Base-by-base conservation (phyloP, 1,140 invertebrate species). In the Drosophila sucinea region DNA sequence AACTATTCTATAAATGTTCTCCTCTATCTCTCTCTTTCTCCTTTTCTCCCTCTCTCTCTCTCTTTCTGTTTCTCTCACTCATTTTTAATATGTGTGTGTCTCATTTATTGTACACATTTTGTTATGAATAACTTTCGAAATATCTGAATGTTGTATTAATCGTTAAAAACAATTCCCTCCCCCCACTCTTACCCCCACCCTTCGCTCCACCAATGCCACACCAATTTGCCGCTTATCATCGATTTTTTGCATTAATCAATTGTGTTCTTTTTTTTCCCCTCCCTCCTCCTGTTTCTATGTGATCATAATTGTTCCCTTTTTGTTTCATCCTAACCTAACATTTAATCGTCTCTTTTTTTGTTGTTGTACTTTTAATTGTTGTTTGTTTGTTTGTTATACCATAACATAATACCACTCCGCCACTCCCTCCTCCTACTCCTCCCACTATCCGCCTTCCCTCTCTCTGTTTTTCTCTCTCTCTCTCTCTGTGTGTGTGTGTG, bases 401-500 rank as follows among this genome's bases (percentile, higher is more conserved):
- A 51, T 51, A 47, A 47, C 23, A 23, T 25, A 4, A 47, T 7
- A 47, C 7, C 17, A 4, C 17, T 17, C 4, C 17, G 1, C 30
- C 61, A 8, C 60, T 3, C 30, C 2, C 40, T 17, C 64, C 44
- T 10, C 30, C 27, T 47, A 35, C 23, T 1, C 3, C 41, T 54
- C 47, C 29, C 11, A 33, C 47, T 29, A 60, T 47, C 38, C 40
- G 8, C 30, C 10, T 23, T 23, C 23, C 51, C 71, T 62, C 54
- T 44, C 47, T 70, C 56, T 67, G 7, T 77, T 27, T 80, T 30
- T 60, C 29, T 63, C 56, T 58, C 40, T 72, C 40, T n/a, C 41
- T 60, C n/a, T 69, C 41, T 70, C 30, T 64, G 33, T 63, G 61
- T 72, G 55, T 54, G 56, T 68, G 60, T 70, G 58, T 58, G 60